Base-by-base conservation (phyloP, 2,888 invertebrate species). In the Dendrolimus pini region DNA sequence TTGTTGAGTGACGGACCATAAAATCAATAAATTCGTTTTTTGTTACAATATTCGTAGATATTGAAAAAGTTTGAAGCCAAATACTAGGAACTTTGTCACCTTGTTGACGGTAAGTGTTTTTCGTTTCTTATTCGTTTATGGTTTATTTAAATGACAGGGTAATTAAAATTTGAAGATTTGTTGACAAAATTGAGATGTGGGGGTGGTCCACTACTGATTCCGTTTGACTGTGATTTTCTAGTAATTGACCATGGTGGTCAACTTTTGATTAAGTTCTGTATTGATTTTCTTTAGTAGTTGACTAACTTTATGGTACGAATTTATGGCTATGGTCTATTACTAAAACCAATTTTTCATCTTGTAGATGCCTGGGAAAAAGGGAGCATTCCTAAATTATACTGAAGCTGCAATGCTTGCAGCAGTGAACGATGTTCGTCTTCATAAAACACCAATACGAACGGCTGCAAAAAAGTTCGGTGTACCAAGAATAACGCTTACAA, bases 401-500 rank as follows among this genome's bases (percentile, higher is more conserved):
- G 62, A 62, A 65, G 63, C 58, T 61, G 61, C 65, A 58, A 65
- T 65, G 65, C 56, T 57, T 54, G 55, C 63, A 61, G 65, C 64
- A 63, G 65, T 66, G 58, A 59, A 65, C 47, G 64, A 63, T 59
- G 66, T 67, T 63, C 61, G 62, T 58, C 61, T 65, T 58, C 64
- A 67, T 60, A 67, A 67, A 61, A 68, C 59, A 62, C 61, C 65
- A 30, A 63, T 64, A 56, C 53, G 64, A 65, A 61, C 67, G 55
- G 68, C 67, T 61, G 63, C 67, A 63, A 67, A 66, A 62, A 67
- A 65, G 56, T 42, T 42, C 10, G 64, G 60, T 57, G 67, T 66
- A 54, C 66, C 67, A 57, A 67, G 65, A 62, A 66, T 62, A 58
- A 68, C 67, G 54, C 59, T 70, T 54, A 64, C 58, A 59, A 63